Evolutionary conservation across 2,888 invertebrate genomes (phyloP), one percentile per base, ranked within the genome.

Genomic region (Serrognathus titanus): DNA sequence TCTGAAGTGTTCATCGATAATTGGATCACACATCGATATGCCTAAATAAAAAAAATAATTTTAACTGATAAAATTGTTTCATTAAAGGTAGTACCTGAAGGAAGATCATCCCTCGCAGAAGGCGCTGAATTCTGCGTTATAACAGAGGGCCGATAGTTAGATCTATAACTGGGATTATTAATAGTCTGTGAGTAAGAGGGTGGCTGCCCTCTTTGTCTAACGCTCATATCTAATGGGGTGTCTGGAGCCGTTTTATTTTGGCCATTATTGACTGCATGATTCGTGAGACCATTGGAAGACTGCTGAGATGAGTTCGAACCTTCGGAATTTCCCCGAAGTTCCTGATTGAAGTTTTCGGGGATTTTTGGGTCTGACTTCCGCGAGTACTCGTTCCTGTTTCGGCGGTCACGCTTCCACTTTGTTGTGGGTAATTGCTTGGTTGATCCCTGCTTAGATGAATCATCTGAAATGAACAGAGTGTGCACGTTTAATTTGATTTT

Each of bases 1-100:
- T 55, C 95, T 84, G 79, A 97, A 97, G 79, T 97, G 96, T 75
- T 97, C 97, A 78, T 97, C 96, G 71, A 96, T 94, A 54, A 92
- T 92, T 9, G 92, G 92, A 77, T 94, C 94, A 78, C 92, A 90
- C 83, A 88, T 86, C 10, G 88, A 86, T 74, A 86, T 84, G 69
- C 87, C 88, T 88, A 78, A 35, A 71, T 73, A 57, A 59, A 53
- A 48, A 16, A 16, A 16, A 16, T 16, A 16, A 16, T 16, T 16
- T 16, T 16, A 16, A 2, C 3, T 16, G 16, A 16, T 3, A 16
- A 16, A 16, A 16, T 2, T 16, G 16, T 16, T 31, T 31, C 4
- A 31, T 31, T 31, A 31, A 31, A 31, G n/a, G 6, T 31, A 31
- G 24, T 31, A 78, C 78, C 78, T 69, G 76, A 71, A 13, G 78